These are phyloP conservation scores for Rhingia rostrata DNA, from an alignment of 2,888 invertebrate species.

Conservation along the genomic window DNA sequence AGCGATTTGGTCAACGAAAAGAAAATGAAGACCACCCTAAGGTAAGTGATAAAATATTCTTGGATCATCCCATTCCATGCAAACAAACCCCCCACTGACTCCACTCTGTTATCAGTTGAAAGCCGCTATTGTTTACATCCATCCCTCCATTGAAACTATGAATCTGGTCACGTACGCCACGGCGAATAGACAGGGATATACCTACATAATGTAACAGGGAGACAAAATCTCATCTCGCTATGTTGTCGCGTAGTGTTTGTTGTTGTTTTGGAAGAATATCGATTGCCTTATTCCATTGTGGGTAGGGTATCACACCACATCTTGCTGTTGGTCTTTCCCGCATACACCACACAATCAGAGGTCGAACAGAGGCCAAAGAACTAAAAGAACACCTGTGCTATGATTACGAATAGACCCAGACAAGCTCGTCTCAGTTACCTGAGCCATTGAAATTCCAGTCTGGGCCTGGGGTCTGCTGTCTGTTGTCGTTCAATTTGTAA, in stretches of 20 bases:
- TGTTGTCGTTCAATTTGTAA: conserved; percentile 1
- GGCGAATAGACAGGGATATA: conserved; percentile 21
- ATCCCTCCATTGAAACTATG: conserved; percentile 58
- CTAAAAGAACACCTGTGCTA: conserved; percentile 25
- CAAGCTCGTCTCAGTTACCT: neutral
- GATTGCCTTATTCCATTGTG: conserved; percentile 3
- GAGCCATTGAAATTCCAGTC: neutral
- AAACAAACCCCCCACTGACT: conserved; percentile 6
- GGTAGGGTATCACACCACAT: neutral
- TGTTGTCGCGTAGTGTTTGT: neutral
- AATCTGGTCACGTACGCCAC: conserved; percentile 65
- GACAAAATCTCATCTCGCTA: neutral
- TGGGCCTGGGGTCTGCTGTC: neutral
- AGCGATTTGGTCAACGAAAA: conserved; percentile 79
- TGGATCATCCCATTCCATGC: too few relatives aligned
- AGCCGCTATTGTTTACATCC: conserved; percentile 37
- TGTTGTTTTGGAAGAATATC: conserved; percentile 23
- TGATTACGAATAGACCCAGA: neutral
- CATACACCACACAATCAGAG: conserved; percentile 1
- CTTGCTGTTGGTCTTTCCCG: neutral
- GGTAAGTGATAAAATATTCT: conserved; percentile 75
- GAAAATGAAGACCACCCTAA: conserved; percentile 79
- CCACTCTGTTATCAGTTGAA: conserved; percentile 15
- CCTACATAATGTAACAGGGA: neutral
- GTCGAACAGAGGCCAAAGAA: conserved; percentile 37